Percentiles rank a stretch among this genome's conserved stretches.
These are phyloP conservation scores for Phallusia fumigata DNA, from an alignment of 23 tunicate species.

Conservation along the genomic window DNA sequence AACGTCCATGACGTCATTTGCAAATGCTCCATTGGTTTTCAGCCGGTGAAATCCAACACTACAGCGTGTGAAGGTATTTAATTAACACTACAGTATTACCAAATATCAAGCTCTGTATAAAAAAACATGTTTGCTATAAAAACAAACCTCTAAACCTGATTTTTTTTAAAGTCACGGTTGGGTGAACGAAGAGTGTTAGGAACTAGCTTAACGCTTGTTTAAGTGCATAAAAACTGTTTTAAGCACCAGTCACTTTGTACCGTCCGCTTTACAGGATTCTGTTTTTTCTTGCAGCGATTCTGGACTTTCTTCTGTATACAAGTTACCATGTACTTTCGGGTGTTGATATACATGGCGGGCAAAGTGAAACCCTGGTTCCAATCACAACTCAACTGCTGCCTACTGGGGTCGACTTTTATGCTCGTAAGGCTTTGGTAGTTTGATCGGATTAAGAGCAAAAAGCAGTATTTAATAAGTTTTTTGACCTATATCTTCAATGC, in stretches of 20 bases:
- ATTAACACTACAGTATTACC: too few species aligned
- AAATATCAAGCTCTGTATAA: too few species aligned
- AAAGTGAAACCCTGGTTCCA: slow-evolving; percentile 45
- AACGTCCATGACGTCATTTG: slow-evolving; percentile 6
- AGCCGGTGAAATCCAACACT: neutral
- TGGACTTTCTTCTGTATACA: slow-evolving; percentile 57
- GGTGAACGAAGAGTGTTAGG: too few species aligned
- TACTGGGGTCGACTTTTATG: slow-evolving; percentile 63
- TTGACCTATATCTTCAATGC: too few species aligned
- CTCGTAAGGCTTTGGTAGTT: slow-evolving; percentile 21
- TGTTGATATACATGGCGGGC: slow-evolving; percentile 22
- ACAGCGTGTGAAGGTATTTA: slow-evolving; percentile 25
- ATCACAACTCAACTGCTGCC: slow-evolving; percentile 30
- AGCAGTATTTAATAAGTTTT: too few species aligned
- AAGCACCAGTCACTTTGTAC: too few species aligned
- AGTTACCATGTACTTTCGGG: slow-evolving; percentile 30
- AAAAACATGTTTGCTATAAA: too few species aligned
- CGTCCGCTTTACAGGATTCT: neutral
- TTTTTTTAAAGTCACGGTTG: too few species aligned
- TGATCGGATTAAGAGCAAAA: neutral
- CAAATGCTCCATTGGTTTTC: slow-evolving; percentile 34
- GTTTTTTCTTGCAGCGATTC: slow-evolving; percentile 24
- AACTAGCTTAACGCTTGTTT: too few species aligned
- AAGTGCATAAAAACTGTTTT: too few species aligned
- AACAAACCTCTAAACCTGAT: too few species aligned